These are phyloP conservation scores for Eupristina koningsbergeri DNA, from an alignment of 1,140 invertebrate genomes.

Conservation along the genomic window DNA sequence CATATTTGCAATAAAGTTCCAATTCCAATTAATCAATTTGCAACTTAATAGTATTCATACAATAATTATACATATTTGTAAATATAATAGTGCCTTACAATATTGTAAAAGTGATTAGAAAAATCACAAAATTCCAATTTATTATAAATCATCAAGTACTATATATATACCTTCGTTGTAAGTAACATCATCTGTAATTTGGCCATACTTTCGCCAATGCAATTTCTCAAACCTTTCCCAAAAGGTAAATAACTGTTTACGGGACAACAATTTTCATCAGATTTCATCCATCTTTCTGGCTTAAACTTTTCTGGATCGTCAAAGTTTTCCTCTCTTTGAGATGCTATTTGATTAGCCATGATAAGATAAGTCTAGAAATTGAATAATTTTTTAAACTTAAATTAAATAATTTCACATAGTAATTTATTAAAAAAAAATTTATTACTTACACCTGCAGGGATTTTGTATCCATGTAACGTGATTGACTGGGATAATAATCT, in stretches of 20 bases:
- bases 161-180: conserved; percentile 73
- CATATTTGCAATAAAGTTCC: no score
- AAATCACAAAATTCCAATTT: no score
- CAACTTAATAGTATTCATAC: no score
- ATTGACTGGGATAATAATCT: conserved; percentile 79
- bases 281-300: conserved; percentile 81
- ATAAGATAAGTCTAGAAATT: conserved; percentile 79
- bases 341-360: conserved; percentile 80
- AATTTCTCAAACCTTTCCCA: conserved; percentile 76
- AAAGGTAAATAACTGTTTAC: conserved; percentile 77
- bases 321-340: conserved; percentile 80
- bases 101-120: no score
- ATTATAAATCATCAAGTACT: no score
- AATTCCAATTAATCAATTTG: no score
- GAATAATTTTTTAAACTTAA: conserved; percentile 35
- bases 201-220: conserved; percentile 76
- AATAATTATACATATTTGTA: no score
- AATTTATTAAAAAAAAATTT: not conserved
- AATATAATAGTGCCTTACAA: no score
- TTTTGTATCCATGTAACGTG: conserved; percentile 78
- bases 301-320: conserved; percentile 80
- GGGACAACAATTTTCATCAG: conserved; percentile 64
- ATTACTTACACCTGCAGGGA: conserved; percentile 77
- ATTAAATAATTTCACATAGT: not conserved
- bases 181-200: conserved; percentile 75